A percentile compares a stretch with the other conserved stretches of the same genome.
Conservation (phyloP, 1,140 invertebrate genomes). For the Drosophila equinoxialis region DNA sequence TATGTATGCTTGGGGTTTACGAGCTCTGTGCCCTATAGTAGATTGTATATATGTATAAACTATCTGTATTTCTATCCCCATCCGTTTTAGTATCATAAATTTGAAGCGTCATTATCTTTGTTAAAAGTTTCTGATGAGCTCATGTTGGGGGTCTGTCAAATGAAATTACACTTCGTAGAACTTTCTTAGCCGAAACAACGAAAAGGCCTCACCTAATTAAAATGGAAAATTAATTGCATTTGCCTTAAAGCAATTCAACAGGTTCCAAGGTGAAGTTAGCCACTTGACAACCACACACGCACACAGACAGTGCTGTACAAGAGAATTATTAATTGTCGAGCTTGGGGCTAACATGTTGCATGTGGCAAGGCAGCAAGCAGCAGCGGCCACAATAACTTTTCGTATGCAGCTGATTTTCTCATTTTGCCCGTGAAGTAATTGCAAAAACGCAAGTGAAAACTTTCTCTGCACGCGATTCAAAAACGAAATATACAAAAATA, state of each 20-base stretch:
- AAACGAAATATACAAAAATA: slow-evolving; percentile 30
- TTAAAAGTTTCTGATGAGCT: background rate
- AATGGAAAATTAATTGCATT: slow-evolving; percentile 67
- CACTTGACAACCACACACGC: slow-evolving; percentile 40
- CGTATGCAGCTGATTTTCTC: slow-evolving; percentile 60
- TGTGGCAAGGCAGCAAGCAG: slow-evolving; percentile 31
- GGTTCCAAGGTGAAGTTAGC: slow-evolving; percentile 71
- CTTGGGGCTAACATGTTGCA: slow-evolving; percentile 70
- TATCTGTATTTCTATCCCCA: background rate
- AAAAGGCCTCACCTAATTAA: slow-evolving; percentile 61
- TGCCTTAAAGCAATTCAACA: slow-evolving; percentile 66
- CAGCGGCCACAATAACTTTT: slow-evolving; percentile 30
- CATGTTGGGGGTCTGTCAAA: background rate
- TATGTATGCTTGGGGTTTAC: slow-evolving; percentile 65
- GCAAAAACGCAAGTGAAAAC: slow-evolving; percentile 48
- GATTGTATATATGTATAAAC: slow-evolving; percentile 1
- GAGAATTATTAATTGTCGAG: slow-evolving; percentile 49
- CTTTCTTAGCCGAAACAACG: slow-evolving; percentile 32
- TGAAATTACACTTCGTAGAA: slow-evolving; percentile 32
- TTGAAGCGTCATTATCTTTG: slow-evolving; percentile 53
- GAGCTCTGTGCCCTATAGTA: slow-evolving; percentile 23
- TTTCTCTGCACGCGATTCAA: slow-evolving; percentile 60
- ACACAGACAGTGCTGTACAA: slow-evolving; percentile 9
- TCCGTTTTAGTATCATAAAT: slow-evolving; percentile 50
- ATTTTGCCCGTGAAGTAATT: slow-evolving; percentile 69